Base-by-base conservation (phyloP, 2,888 invertebrate genomes). In the Anthophora plumipes region DNA sequence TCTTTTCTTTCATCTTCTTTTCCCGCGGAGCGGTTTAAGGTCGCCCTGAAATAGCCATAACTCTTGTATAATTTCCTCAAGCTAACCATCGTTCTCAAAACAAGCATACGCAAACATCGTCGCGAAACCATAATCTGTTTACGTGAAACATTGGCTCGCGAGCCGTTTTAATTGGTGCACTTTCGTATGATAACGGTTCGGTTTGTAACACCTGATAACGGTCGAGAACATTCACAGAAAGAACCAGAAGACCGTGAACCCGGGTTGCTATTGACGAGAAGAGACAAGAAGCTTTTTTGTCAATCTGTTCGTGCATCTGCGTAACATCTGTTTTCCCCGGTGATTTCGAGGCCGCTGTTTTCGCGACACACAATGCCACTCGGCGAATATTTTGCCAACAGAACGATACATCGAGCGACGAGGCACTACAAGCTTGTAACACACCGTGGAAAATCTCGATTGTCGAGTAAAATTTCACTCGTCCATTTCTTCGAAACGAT, bases 121-220 rank as follows among this genome's bases (percentile, higher is more conserved):
- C 66, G 55, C 20, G 22, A 1, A 12, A 31, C 41, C 64, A 59
- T 80, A 84, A 85, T 85, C 86, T 86, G 86, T 84, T 85, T 86
- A 80, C 79, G 4, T n/a, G n/a, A 86, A 80, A 71, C 78, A 80
- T 55, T 61, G 41, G n/a, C n/a, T n/a, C 25, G 14, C 22, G 54
- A 11, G 5, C 54, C 59, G 37, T 74, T n/a, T 75, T 77, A 79
- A 82, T 81, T 81, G 64, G 64, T 71, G 67, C 72, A 77, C 48
- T 79, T 80, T 68, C 64, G 55, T 60, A 46, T 37, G 79, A 86
- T 84, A 86, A 86, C 11, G 20, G 8, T 22, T 50, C n/a, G 48
- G 77, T 54, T 71, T 63, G 69, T 77, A 77, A 84, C 82, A 84
- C 67, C 87, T 84, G 85, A 86, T 86, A 84, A 84, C 57, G 59